A percentile compares a stretch with the other conserved stretches of the same genome.
Evolutionary conservation across 2,888 invertebrate genomes (phyloP).

Genomic region (Epinotia brunnichana): DNA sequence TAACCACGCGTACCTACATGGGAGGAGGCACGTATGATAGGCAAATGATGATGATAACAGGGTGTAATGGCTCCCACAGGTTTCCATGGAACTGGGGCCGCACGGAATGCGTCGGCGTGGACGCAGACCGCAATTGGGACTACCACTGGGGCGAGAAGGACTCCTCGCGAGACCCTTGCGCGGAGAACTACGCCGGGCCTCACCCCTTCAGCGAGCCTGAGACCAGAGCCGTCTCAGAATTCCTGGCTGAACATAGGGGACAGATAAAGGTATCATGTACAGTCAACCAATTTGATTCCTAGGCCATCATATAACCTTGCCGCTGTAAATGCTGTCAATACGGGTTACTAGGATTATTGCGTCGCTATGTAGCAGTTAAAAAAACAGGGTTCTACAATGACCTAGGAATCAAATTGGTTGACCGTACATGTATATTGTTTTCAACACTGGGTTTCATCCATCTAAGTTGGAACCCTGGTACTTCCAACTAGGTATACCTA

Average conservation of each 20-base stretch:
- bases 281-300: too few relatives aligned
- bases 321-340: too few relatives aligned
- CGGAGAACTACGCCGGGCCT: conserved; percentile 89
- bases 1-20: too few relatives aligned
- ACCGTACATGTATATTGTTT: neutral
- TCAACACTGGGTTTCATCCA: too few relatives aligned
- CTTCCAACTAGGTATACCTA: too few relatives aligned
- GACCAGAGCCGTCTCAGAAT: conserved; percentile 86
- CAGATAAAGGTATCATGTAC: conserved; percentile 85
- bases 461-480: too few relatives aligned
- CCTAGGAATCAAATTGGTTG: too few relatives aligned
- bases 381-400: too few relatives aligned
- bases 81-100: conserved; percentile 84
- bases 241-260: conserved; percentile 83
- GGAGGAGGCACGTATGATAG: neutral
- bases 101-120: conserved; percentile 88
- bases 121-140: conserved; percentile 91
- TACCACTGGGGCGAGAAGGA: conserved; percentile 89
- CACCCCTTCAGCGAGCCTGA: conserved; percentile 91
- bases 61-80: conserved; percentile 54
- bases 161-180: conserved; percentile 87
- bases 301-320: too few relatives aligned
- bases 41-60: neutral
- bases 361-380: too few relatives aligned
- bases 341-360: too few relatives aligned